Evolutionary conservation across 2,113 vertebrate genomes (phyloP), one percentile per base, ranked within the genome.

Genomic region (Formicarius rufipectus): DNA sequence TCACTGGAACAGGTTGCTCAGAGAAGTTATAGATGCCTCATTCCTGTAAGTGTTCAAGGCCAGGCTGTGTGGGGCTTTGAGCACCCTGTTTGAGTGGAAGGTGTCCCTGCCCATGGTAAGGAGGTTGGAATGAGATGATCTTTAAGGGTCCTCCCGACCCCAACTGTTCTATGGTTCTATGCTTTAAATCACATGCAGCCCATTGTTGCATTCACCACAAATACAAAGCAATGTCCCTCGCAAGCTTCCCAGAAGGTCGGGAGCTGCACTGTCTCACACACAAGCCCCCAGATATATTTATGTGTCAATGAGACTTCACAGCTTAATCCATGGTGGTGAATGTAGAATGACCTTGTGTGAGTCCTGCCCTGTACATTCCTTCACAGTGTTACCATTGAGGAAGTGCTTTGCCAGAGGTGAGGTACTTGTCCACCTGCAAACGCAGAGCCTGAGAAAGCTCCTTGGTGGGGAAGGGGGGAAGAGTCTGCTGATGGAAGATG

Each of bases 301-400:
- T 68, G 47, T 56, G 22, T 31, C 58, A 33, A 3, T 37, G 15
- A 64, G 20, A 14, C 23, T 77, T 73, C 6, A 2, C 8, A 80
- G 23, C 12, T 62, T 33, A 47, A 90, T 76, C n/a, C 19, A 37
- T 69, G 30, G 9, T 30, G 30, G 28, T 19, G 67, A 92, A 71
- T 20, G 31, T 22, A 40, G 50, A 87, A 50, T 50, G 25, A 45
- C 17, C 33, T 86, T 67, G n/a, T 30, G 7, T 12, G 52, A 59
- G 35, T 77, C 18, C 50, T 80, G 31, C 16, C 7, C 27, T 30
- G 22, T 27, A 20, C 23, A 25, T 72, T 81, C 47, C 33, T 50
- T 55, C 4, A 4, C 24, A 31, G 10, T 0, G 2, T 0, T 9
- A 35, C 16, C 50, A 12, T 59, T 0, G 1, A 33, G 1, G 2